A percentile compares a stretch with the other conserved stretches of the same genome.
These are phyloP conservation scores for Peucedramus taeniatus DNA, from an alignment of 2,113 vertebrate species.

Conservation along the genomic window DNA sequence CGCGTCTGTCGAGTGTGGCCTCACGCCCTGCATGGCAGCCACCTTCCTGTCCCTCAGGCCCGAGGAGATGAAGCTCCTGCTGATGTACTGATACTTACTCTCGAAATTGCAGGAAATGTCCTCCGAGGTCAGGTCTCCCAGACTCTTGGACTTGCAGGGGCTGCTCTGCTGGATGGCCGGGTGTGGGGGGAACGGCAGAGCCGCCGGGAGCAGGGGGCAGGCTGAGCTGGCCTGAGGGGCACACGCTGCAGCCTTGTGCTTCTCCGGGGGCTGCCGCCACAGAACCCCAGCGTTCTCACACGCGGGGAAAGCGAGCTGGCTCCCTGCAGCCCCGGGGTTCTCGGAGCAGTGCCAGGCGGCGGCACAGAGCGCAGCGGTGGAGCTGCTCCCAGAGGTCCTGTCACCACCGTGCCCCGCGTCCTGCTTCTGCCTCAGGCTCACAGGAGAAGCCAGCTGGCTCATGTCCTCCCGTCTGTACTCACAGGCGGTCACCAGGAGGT, in stretches of 20 bases:
- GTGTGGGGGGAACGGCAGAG: not conserved
- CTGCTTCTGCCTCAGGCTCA: constrained; percentile 36
- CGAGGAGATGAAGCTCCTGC: constrained; percentile 86
- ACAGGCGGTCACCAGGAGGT: constrained; percentile 43
- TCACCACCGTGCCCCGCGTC: not conserved
- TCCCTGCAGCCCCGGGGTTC: not conserved
- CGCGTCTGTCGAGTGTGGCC: constrained; percentile 76
- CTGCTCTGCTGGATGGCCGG: constrained; percentile 62
- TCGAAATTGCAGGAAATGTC: constrained; percentile 96
- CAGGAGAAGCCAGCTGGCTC: constrained; percentile 56
- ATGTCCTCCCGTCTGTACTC: constrained; percentile 34
- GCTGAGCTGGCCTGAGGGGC: not conserved
- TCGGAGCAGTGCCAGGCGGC: not conserved
- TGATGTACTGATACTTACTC: constrained; percentile 95
- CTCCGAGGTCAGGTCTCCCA: constrained; percentile 95
- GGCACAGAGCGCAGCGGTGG: not conserved
- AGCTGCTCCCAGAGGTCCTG: not conserved
- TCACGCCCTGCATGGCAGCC: constrained; percentile 14
- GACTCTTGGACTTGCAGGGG: constrained; percentile 92
- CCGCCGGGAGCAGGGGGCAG: not conserved
- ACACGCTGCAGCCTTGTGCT: not conserved
- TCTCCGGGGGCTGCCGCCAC: not conserved
- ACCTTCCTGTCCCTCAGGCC: constrained; percentile 73
- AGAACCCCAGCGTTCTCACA: not conserved
- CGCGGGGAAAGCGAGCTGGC: not conserved